These are phyloP conservation scores for Proteles cristata DNA, from an alignment of 2,113 vertebrate species.

Conservation along the genomic window DNA sequence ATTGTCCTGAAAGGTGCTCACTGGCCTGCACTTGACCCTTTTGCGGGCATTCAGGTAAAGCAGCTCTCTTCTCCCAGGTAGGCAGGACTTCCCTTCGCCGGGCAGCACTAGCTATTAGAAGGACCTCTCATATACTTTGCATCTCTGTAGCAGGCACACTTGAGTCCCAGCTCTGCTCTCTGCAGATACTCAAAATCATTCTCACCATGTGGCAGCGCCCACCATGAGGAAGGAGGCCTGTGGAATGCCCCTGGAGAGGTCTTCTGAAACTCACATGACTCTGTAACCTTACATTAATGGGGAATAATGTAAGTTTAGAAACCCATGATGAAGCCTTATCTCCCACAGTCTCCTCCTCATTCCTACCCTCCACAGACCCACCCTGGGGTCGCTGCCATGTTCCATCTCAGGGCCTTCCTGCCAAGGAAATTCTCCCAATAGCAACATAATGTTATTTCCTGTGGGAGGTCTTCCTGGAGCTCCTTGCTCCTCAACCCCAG, in stretches of 20 bases:
- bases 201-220: not conserved
- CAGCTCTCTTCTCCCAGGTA: not conserved
- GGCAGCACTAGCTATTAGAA: not conserved
- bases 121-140: not conserved
- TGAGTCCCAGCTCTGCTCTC: not conserved
- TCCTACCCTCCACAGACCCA: not conserved
- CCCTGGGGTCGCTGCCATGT: not conserved
- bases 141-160: not conserved
- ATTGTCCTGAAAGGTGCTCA: not conserved
- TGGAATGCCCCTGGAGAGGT: not conserved
- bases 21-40: not conserved
- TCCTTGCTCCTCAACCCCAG: not conserved
- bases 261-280: not conserved
- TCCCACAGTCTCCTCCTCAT: not conserved
- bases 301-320: not conserved
- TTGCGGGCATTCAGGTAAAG: not conserved
- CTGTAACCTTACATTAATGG: not conserved
- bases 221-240: not conserved
- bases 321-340: not conserved
- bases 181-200: not conserved
- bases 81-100: not conserved
- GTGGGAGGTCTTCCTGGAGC: not conserved
- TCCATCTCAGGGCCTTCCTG: not conserved
- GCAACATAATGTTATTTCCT: not conserved
- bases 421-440: not conserved